phyloP scores from a whole-genome alignment of 2,113 vertebrate species.

The Diphyllodes magnificus region DNA sequence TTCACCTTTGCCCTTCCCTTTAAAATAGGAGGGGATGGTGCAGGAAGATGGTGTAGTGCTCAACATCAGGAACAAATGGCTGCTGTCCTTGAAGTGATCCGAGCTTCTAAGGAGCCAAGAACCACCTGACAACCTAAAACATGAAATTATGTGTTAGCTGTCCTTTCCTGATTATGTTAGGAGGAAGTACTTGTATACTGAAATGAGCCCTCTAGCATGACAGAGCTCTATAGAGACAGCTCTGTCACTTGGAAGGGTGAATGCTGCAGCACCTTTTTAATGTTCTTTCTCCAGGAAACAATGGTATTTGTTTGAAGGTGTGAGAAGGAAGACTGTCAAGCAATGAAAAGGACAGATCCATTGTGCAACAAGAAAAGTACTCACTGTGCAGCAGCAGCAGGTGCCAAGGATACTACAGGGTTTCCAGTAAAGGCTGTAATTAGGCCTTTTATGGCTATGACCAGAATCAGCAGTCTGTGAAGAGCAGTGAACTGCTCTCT shows the following conservation, averaged over 20 bases:
- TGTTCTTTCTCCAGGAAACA: not conserved
- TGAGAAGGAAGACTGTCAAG: not conserved
- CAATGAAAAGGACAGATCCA: not conserved
- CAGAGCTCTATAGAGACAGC: not conserved
- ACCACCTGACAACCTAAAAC: not conserved
- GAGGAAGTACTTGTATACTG: not conserved
- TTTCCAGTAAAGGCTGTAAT: not conserved
- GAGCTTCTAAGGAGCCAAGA: not conserved
- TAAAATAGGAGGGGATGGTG: not conserved
- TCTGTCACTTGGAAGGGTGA: conserved; percentile 54
- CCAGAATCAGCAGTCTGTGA: not conserved
- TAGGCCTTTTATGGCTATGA: not conserved
- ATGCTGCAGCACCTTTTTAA: conserved; percentile 5
- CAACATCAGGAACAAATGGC: conserved; percentile 8
- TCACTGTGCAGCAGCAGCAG: not conserved
- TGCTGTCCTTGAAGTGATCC: not conserved
- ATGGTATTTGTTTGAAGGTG: not conserved
- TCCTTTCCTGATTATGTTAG: not conserved
- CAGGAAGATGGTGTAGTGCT: not conserved
- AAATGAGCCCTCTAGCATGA: not conserved
- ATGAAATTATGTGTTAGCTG: not conserved
- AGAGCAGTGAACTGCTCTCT: not conserved
- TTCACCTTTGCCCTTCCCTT: not conserved
- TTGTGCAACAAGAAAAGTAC: not conserved
- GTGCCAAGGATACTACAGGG: not conserved